Evolutionary conservation across 1,140 invertebrate genomes (phyloP).

Genomic region (Drosophila novamexicana): DNA sequence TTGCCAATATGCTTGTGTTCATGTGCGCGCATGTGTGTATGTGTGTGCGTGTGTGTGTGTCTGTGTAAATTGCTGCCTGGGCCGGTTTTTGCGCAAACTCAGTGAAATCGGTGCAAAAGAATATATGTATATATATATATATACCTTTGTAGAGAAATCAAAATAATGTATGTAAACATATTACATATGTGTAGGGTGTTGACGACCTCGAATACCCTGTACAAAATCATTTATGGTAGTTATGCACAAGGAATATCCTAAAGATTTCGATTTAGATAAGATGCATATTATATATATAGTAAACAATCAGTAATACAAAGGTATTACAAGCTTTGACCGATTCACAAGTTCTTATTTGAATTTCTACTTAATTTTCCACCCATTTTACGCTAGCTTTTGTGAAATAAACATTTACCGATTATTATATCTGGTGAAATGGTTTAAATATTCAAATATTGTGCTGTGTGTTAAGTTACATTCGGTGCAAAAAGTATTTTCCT

Average conservation of each 20-base stretch:
- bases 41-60: background rate
- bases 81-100: constrained; percentile 11
- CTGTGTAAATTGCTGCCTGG: background rate
- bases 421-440: too few relatives aligned
- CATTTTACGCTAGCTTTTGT: too few relatives aligned
- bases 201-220: background rate
- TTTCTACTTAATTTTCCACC: too few relatives aligned
- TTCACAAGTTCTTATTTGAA: too few relatives aligned
- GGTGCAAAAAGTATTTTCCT: too few relatives aligned
- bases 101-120: background rate
- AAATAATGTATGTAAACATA: background rate
- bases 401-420: too few relatives aligned
- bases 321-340: too few relatives aligned
- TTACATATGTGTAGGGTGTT: background rate
- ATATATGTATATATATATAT: background rate
- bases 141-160: background rate
- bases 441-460: too few relatives aligned
- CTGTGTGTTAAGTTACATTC: too few relatives aligned
- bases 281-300: too few relatives aligned
- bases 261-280: too few relatives aligned
- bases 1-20: constrained; percentile 12
- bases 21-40: background rate
- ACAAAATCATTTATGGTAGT: background rate
- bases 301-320: too few relatives aligned
- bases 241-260: background rate